These are phyloP conservation scores for Anthopleura sola DNA, from an alignment of 64 coral and sea anemone species.

Conservation along the genomic window DNA sequence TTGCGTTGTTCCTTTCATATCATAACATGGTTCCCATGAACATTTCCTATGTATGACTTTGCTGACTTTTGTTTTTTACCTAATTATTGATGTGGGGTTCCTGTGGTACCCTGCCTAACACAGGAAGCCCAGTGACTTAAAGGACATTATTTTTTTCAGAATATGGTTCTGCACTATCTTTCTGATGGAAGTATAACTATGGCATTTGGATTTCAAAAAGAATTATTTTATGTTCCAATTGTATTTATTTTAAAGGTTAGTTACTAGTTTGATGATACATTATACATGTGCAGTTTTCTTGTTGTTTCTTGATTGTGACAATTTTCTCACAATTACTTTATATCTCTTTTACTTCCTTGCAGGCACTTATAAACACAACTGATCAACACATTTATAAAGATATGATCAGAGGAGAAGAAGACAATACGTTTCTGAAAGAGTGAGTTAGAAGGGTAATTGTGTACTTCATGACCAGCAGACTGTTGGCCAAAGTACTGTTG, in stretches of 20 bases:
- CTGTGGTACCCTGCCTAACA: too few relatives aligned
- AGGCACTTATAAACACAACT: slow-evolving; percentile 85
- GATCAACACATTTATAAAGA: slow-evolving; percentile 93
- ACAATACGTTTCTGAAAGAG: slow-evolving; percentile 93
- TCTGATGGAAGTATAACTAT: slow-evolving; percentile 69
- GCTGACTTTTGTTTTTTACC: too few relatives aligned
- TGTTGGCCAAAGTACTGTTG: too few relatives aligned
- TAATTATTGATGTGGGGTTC: too few relatives aligned
- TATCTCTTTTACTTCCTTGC: neutral
- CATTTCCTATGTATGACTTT: too few relatives aligned
- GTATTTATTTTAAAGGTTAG: slow-evolving; percentile 89
- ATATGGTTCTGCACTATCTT: slow-evolving; percentile 81
- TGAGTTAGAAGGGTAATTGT: slow-evolving; percentile 54
- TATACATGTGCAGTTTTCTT: neutral
- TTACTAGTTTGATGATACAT: neutral
- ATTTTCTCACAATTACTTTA: neutral
- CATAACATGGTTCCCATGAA: too few relatives aligned
- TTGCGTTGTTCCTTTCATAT: too few relatives aligned
- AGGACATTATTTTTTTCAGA: slow-evolving; percentile 42
- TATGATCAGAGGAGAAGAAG: slow-evolving; percentile 82
- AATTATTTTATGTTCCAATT: slow-evolving; percentile 84
- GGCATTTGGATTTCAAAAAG: slow-evolving; percentile 61
- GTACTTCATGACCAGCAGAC: too few relatives aligned
- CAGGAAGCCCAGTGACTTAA: neutral
- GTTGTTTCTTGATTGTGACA: too few relatives aligned